These are phyloP conservation scores for Hemiscyllium ocellatum DNA, from an alignment of 2,113 vertebrate genomes.

Conservation along the genomic window DNA sequence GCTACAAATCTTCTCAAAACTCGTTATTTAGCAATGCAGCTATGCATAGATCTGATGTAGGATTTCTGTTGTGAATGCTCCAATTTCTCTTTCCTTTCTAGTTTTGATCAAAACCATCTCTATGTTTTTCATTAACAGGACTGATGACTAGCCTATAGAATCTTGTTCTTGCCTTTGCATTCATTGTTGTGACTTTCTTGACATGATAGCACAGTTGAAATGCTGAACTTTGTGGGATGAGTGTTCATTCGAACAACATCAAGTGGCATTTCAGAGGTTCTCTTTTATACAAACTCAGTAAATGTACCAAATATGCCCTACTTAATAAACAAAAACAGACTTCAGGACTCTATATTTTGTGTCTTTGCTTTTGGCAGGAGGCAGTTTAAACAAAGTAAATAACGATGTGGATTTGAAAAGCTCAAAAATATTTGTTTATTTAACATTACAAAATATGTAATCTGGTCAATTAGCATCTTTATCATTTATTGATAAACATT, in stretches of 20 bases:
- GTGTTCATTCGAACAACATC: neutral
- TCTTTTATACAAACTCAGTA: neutral
- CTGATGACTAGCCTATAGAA: neutral
- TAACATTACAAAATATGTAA: neutral
- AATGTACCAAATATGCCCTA: neutral
- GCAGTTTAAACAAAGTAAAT: neutral
- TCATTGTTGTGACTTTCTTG: slow-evolving; percentile 11
- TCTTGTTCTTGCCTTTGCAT: neutral
- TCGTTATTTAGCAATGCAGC: neutral
- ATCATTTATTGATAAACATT: neutral
- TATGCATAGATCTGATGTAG: neutral
- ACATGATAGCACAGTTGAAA: neutral
- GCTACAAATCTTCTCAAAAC: too few relatives aligned
- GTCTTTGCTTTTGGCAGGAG: neutral
- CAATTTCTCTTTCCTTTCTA: neutral
- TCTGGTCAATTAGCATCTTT: neutral
- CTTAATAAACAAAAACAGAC: neutral
- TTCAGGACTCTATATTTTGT: neutral
- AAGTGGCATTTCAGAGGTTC: neutral
- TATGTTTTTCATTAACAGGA: neutral
- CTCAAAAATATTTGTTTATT: too few relatives aligned
- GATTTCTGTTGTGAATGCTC: neutral
- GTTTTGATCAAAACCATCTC: neutral
- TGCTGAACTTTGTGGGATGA: neutral
- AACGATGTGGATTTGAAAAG: neutral